phyloP scores from a whole-genome alignment of 1,140 invertebrate species.

The Cyclargus thomasi region DNA sequence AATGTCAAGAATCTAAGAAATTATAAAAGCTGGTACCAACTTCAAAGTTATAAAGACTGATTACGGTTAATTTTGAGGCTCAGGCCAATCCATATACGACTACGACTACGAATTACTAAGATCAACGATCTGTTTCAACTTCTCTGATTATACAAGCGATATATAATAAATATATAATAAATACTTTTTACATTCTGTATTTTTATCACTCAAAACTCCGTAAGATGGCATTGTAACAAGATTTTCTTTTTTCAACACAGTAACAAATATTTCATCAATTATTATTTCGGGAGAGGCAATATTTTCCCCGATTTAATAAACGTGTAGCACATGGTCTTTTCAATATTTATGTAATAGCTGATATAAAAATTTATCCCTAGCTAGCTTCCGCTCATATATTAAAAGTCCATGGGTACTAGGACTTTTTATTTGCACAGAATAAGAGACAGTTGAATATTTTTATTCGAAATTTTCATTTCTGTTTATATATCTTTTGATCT shows the following conservation, averaged over 20 bases:
- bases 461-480: neutral
- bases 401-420: neutral
- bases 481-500: neutral
- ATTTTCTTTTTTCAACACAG: neutral
- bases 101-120: no score
- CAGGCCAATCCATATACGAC: no score
- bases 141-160: no score
- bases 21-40: no score
- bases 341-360: conserved; percentile 11
- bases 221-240: no score
- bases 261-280: neutral
- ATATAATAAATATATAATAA: no score
- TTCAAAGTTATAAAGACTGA: no score
- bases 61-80: no score
- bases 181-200: no score
- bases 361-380: neutral
- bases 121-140: no score
- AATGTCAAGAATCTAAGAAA: no score
- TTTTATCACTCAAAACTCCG: no score
- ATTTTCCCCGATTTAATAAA: neutral
- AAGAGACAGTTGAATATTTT: neutral
- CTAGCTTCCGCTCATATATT: neutral
- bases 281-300: neutral
- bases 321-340: conserved; percentile 1
- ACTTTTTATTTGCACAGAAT: neutral